Conservation (phyloP, 2,113 vertebrate species). For the Platanista minor region DNA sequence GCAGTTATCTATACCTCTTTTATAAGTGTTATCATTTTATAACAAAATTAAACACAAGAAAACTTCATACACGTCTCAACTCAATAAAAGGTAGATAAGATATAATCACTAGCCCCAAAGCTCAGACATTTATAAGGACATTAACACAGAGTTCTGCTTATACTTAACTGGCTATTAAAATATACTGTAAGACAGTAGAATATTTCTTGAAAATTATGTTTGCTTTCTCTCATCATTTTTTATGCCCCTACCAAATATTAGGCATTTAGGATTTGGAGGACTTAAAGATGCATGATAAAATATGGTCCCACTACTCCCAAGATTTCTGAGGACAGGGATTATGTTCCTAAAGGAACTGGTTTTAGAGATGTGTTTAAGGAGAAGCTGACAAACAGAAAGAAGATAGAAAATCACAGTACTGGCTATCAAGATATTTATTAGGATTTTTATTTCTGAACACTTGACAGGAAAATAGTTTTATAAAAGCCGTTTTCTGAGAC, state of each 20-base stretch:
- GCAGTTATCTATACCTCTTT: background rate
- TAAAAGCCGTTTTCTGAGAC: background rate
- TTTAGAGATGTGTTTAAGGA: slow-evolving; percentile 11
- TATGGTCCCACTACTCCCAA: background rate
- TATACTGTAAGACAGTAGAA: background rate
- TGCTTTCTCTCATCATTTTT: background rate
- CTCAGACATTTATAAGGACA: background rate
- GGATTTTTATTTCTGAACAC: slow-evolving; percentile 31
- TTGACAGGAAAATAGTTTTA: background rate
- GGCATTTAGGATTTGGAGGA: background rate
- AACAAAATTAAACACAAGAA: background rate
- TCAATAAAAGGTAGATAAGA: background rate
- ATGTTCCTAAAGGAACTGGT: background rate
- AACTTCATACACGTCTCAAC: background rate
- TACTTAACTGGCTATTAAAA: background rate
- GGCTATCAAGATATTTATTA: background rate
- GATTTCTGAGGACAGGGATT: background rate
- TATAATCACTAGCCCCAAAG: background rate
- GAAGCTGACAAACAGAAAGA: background rate
- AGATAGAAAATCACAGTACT: background rate
- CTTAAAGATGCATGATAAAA: slow-evolving; percentile 27
- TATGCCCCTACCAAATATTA: background rate
- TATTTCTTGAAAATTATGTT: background rate
- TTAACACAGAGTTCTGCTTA: background rate
- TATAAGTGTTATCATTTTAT: background rate